These are phyloP conservation scores for Erebia palarica DNA, from an alignment of 2,888 invertebrate genomes.

Conservation along the genomic window DNA sequence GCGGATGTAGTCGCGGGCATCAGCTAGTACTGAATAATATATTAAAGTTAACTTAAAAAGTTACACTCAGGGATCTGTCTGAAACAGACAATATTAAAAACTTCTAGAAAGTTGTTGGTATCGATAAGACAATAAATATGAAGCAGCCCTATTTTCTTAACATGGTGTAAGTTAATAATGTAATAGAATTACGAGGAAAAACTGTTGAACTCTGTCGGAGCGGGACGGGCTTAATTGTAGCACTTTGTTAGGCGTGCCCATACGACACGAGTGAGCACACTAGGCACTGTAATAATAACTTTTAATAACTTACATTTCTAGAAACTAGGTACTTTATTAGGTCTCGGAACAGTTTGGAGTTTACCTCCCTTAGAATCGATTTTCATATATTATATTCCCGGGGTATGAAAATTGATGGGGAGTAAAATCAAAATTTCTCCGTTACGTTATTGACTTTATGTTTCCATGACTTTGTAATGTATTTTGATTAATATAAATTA, in stretches of 20 bases:
- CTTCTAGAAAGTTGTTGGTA: not conserved
- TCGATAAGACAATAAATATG: conserved; percentile 25
- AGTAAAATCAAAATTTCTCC: no score
- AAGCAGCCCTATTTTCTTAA: conserved; percentile 62
- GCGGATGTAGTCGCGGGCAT: no score
- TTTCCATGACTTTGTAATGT: no score
- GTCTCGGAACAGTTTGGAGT: no score
- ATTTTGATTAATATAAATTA: no score
- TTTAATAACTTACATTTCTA: not conserved
- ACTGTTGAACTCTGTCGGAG: conserved; percentile 76
- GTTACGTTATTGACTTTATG: no score
- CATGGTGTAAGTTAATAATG: conserved; percentile 82
- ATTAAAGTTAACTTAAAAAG: no score
- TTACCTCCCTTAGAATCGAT: no score
- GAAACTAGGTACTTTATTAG: not conserved
- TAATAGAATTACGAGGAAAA: conserved; percentile 82
- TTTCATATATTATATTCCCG: no score
- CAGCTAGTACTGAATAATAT: no score
- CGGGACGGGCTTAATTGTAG: conserved; percentile 77
- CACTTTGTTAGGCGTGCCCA: conserved; percentile 61
- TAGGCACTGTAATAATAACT: not conserved
- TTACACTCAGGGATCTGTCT: not conserved
- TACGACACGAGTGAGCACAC: not conserved
- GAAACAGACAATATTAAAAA: no score
- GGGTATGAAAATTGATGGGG: no score